Evolutionary conservation across 2,888 invertebrate genomes (phyloP).

Genomic region (Troglohyphantes excavatus): DNA sequence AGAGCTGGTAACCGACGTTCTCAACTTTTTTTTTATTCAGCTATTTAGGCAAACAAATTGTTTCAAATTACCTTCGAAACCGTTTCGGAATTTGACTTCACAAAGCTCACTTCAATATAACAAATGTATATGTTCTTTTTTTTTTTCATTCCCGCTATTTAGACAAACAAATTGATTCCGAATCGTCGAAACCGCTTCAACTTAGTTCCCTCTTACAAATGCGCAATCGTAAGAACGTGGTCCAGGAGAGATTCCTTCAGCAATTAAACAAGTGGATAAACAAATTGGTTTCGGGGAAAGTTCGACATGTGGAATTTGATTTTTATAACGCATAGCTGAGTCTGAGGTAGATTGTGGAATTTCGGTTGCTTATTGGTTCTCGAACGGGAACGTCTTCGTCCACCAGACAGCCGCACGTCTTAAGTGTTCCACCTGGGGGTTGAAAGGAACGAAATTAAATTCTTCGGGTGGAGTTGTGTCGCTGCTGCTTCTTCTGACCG

Average conservation of each 20-base stretch:
- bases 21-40: too few species aligned
- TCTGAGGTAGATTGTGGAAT: constrained; percentile 47
- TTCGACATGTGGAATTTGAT: constrained; percentile 18
- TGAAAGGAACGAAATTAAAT: constrained; percentile 60
- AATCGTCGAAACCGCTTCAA: not conserved
- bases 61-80: too few species aligned
- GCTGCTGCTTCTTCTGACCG: constrained; percentile 25
- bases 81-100: too few species aligned
- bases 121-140: not conserved
- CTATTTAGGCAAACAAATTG: too few species aligned
- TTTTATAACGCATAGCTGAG: constrained; percentile 4
- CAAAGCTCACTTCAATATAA: too few species aligned
- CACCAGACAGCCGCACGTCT: constrained; percentile 10
- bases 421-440: constrained; percentile 52
- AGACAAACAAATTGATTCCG: not conserved
- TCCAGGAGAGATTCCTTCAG: not conserved
- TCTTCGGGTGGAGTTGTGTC: constrained; percentile 22
- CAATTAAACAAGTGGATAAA: constrained; percentile 17
- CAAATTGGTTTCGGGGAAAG: not conserved
- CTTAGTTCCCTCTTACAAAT: too few species aligned
- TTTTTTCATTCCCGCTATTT: not conserved
- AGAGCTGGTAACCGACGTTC: too few species aligned
- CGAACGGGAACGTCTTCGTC: not conserved
- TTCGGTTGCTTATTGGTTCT: constrained; percentile 57
- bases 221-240: too few species aligned